phyloP scores from a whole-genome alignment of 2,113 vertebrate species.

The Brachyhypopomus gauderio region DNA sequence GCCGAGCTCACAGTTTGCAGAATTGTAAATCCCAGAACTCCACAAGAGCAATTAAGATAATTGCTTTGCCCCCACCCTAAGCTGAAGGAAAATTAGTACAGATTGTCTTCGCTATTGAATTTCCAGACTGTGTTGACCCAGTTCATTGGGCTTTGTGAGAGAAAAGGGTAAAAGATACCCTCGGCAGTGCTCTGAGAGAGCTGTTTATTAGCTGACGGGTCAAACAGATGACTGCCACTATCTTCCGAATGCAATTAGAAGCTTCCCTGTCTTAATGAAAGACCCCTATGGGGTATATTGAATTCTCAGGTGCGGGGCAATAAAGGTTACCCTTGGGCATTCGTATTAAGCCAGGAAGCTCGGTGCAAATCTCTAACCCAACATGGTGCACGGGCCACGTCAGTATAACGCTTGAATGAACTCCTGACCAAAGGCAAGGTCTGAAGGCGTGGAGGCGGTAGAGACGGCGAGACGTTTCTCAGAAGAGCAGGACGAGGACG shows the following conservation, averaged over 20 bases:
- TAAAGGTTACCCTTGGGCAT: conserved; percentile 41
- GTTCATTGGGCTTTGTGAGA: conserved; percentile 42
- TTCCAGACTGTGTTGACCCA: conserved; percentile 52
- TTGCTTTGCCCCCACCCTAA: conserved; percentile 55
- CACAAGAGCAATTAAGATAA: conserved; percentile 69
- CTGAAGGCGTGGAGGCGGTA: too few species aligned
- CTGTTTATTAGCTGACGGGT: conserved; percentile 65
- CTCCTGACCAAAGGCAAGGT: background rate
- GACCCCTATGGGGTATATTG: conserved; percentile 55
- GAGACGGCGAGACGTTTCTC: background rate
- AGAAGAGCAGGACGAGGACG: background rate
- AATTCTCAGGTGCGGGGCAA: conserved; percentile 55
- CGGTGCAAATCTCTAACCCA: background rate
- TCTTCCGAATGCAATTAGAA: conserved; percentile 69
- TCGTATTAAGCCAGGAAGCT: conserved; percentile 11
- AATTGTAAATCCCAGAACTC: conserved; percentile 63
- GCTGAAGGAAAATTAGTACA: conserved; percentile 55
- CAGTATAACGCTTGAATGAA: background rate
- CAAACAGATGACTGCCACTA: conserved; percentile 60
- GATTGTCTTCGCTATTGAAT: conserved; percentile 64
- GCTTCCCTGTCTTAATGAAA: conserved; percentile 57
- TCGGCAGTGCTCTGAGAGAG: background rate
- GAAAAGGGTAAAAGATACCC: conserved; percentile 53
- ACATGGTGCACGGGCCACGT: background rate
- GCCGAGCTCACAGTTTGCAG: conserved; percentile 58